Conservation (phyloP, 2,888 invertebrate species). For the Chaitophorus viminalis region DNA sequence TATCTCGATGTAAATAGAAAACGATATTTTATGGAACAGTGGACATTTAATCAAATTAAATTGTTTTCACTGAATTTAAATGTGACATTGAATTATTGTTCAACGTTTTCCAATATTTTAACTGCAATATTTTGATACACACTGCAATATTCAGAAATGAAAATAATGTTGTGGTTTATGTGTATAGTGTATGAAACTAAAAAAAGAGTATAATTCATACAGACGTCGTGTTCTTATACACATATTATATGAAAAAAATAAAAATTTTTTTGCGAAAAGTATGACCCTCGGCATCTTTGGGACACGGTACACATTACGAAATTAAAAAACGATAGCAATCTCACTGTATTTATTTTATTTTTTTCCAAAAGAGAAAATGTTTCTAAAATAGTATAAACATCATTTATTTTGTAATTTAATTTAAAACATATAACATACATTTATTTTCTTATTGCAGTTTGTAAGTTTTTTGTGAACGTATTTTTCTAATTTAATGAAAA, state of each 20-base stretch:
- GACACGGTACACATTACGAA: conserved; percentile 47
- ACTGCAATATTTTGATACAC: background rate
- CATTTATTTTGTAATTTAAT: conserved; percentile 61
- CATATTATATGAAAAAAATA: background rate
- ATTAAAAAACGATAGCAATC: conserved; percentile 56
- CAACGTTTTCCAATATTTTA: background rate
- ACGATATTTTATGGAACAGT: background rate
- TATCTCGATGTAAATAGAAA: background rate
- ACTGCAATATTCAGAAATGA: background rate
- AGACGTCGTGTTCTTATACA: background rate
- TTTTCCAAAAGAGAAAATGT: conserved; percentile 39
- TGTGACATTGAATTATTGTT: background rate
- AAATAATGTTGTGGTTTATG: background rate
- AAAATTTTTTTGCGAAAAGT: conserved; percentile 5
- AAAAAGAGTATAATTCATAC: conserved; percentile 1
- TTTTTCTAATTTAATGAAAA: conserved; percentile 61
- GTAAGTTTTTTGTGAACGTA: conserved; percentile 52
- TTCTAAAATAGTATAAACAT: conserved; percentile 49
- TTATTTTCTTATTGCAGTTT: conserved; percentile 60
- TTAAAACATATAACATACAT: conserved; percentile 58
- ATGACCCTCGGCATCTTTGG: conserved; percentile 37
- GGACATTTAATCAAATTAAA: too few species aligned
- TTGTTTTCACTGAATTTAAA: too few species aligned
- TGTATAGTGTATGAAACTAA: background rate
- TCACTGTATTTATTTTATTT: conserved; percentile 48